Percentiles rank a stretch among this genome's conserved stretches.
These are phyloP conservation scores for Hirundichthys speculiger DNA, from an alignment of 2,113 vertebrate species.

Conservation along the genomic window DNA sequence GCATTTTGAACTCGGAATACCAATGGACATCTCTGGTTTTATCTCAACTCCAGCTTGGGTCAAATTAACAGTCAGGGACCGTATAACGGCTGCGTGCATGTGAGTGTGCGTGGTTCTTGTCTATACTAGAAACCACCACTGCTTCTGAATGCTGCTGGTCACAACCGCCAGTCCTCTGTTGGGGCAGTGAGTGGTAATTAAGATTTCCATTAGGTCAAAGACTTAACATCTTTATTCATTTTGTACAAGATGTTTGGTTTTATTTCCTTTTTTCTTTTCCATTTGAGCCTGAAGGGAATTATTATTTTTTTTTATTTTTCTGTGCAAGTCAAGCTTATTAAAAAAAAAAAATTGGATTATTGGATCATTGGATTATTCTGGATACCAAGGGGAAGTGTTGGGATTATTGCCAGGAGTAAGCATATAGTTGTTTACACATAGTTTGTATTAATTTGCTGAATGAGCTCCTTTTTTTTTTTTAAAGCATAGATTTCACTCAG, in stretches of 20 bases:
- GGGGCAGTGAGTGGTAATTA: slow-evolving; percentile 47
- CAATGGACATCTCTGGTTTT: slow-evolving; percentile 15
- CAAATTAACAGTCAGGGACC: slow-evolving; percentile 32
- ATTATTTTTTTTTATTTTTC: background rate
- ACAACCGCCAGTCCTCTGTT: background rate
- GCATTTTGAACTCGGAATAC: slow-evolving; percentile 25
- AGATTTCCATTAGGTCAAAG: slow-evolving; percentile 37
- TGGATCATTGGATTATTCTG: too few relatives aligned
- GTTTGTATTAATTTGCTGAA: too few relatives aligned
- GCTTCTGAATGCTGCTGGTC: slow-evolving; percentile 22
- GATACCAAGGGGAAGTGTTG: too few relatives aligned
- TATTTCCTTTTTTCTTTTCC: background rate
- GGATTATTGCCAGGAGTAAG: too few relatives aligned
- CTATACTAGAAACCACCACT: slow-evolving; percentile 1
- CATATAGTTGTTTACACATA: too few relatives aligned
- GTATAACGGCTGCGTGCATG: slow-evolving; percentile 16
- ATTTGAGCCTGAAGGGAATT: background rate
- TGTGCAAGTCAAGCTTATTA: background rate
- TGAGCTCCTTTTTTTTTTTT: too few relatives aligned
- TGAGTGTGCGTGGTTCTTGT: slow-evolving; percentile 8
- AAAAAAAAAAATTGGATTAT: background rate
- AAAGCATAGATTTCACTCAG: too few relatives aligned
- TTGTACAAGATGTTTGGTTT: slow-evolving; percentile 30
- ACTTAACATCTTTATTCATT: slow-evolving; percentile 36
- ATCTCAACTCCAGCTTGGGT: slow-evolving; percentile 24